Conservation (phyloP, 1,140 invertebrate genomes). For the Rhagoletis zephyria region DNA sequence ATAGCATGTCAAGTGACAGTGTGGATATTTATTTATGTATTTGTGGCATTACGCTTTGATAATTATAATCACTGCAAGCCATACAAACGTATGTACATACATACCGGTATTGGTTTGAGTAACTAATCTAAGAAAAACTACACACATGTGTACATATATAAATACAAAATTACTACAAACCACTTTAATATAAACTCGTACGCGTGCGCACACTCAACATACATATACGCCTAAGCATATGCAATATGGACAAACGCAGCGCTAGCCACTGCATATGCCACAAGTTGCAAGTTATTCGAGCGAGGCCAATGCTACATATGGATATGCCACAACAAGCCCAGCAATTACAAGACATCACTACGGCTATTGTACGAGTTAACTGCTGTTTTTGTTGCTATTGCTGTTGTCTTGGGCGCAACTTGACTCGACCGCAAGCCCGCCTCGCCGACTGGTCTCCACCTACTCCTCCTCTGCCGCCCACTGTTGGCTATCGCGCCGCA, state of each 20-base stretch:
- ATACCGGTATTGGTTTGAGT: neutral
- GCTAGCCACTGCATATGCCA: conserved; percentile 4
- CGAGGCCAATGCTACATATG: neutral
- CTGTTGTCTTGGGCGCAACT: conserved; percentile 38
- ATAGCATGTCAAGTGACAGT: conserved; percentile 1
- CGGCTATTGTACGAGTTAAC: neutral
- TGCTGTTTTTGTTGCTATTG: neutral
- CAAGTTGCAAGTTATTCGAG: conserved; percentile 11
- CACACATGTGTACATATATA: too few species aligned
- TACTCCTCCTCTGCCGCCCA: neutral
- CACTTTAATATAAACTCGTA: neutral
- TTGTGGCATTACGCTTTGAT: conserved; percentile 27
- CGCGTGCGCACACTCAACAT: neutral
- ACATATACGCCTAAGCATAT: neutral
- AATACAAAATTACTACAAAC: neutral
- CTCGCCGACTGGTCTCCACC: neutral
- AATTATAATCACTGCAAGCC: conserved; percentile 31
- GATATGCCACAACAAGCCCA: conserved; percentile 27
- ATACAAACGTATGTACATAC: neutral
- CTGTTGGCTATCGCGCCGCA: neutral
- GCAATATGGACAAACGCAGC: neutral
- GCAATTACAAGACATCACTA: conserved; percentile 28
- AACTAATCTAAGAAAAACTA: neutral
- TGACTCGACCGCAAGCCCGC: conserved; percentile 24
- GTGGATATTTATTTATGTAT: conserved; percentile 27